phyloP scores from a whole-genome alignment of 2,797 vertebrate species.

The Neomorphus geoffroyi region DNA sequence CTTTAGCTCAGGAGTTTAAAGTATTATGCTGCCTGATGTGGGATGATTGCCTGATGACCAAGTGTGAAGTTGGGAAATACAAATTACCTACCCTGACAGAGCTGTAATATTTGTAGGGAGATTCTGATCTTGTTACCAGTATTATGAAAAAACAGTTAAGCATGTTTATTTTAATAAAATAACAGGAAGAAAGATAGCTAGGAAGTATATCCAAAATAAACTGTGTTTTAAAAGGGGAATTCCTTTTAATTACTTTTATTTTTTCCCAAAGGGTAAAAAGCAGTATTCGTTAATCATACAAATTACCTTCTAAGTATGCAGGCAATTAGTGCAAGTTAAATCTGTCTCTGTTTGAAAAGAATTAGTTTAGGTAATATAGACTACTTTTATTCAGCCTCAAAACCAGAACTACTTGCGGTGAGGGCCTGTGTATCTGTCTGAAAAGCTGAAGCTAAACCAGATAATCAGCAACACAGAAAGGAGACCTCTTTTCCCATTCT shows the following conservation, averaged over 20 bases:
- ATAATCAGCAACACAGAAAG: neutral
- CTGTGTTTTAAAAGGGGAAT: neutral
- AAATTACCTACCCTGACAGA: neutral
- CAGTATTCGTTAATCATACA: neutral
- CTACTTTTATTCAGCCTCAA: neutral
- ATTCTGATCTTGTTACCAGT: neutral
- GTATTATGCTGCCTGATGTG: conserved; percentile 30
- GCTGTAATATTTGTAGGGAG: neutral
- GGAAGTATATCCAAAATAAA: neutral
- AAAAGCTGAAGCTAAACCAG: neutral
- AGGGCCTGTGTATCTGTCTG: neutral
- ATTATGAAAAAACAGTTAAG: neutral
- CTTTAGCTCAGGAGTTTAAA: conserved; percentile 22
- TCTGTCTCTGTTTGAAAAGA: neutral
- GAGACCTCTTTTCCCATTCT: neutral
- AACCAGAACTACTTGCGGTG: neutral
- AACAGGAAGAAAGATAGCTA: neutral
- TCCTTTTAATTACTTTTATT: neutral
- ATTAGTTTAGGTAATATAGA: neutral
- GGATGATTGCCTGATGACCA: conserved; percentile 29
- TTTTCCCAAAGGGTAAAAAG: neutral
- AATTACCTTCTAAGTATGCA: neutral
- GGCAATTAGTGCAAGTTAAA: neutral
- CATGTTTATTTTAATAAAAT: neutral
- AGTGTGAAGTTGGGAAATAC: conserved; percentile 17